Conservation (phyloP, 1,140 invertebrate species). For the Myzus persicae region DNA sequence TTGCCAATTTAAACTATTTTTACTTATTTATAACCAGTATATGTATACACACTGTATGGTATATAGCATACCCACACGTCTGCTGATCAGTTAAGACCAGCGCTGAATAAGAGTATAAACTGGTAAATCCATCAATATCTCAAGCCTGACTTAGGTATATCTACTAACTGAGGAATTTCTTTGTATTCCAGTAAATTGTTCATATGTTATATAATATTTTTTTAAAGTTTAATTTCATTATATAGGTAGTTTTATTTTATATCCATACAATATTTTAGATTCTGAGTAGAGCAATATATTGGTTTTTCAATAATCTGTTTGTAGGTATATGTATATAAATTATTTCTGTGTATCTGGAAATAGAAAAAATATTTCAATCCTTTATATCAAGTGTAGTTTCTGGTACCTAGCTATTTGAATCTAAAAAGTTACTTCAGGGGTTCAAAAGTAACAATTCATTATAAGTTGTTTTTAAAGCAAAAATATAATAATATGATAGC, state of each 20-base stretch:
- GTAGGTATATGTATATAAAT: neutral
- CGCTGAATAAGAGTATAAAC: neutral
- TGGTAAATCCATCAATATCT: neutral
- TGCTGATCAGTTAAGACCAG: neutral
- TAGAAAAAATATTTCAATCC: neutral
- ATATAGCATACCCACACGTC: neutral
- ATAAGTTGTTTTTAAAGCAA: no score
- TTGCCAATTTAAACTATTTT: slow-evolving; percentile 1
- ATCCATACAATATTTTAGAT: neutral
- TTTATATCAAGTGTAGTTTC: no score
- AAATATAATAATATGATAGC: no score
- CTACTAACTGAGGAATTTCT: neutral
- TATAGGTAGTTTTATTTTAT: neutral
- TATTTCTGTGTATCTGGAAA: neutral
- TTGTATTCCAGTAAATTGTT: neutral
- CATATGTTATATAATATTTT: neutral
- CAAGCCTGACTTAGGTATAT: neutral
- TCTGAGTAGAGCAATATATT: neutral
- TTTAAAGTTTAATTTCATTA: neutral
- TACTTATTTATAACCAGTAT: neutral
- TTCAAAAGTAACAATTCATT: no score
- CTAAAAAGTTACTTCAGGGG: no score
- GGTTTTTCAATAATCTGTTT: neutral
- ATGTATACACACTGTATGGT: neutral
- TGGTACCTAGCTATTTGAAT: no score